Evolutionary conservation across 1,140 invertebrate genomes (phyloP), one percentile per base, ranked within the genome.

Genomic region (Trichogramma pretiosum): DNA sequence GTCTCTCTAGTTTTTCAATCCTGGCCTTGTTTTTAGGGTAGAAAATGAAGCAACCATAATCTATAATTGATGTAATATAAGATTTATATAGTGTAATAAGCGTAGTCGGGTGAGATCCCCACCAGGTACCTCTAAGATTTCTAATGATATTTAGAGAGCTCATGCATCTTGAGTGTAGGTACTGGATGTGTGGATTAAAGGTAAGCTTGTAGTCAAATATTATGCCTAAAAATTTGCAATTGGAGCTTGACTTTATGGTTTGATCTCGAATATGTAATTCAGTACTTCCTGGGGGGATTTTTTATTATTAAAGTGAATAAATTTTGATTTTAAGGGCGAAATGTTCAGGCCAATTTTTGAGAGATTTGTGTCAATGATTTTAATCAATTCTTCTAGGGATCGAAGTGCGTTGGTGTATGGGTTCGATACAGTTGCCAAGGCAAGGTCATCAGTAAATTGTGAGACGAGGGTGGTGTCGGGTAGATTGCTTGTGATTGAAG

Each of bases 231-330:
- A 42, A 42, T 30, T 32, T 30, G 11, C 30, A 24, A 21, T 19
- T 9, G 21, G 19, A 3, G 11, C 19, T 21, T 19, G 13, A 19
- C n/a, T 21, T 42, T 11, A 14, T 18, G 5, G 2, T 16, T 11
- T 7, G 1, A 5, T 42, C 33, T 19, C 21, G 16, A 33, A 42
- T 32, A 21, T 42, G 30, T 5, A 42, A n/a, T 10, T 33, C n/a
- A 11, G 22, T 32, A 5, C 22, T 16, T 13, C 28, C 28, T 18
- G 40, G 28, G 5, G 2, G 4, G 13, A 42, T 32, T 21, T 22
- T 11, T 42, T 42, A 4, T 42, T 42, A 19, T 42, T 42, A 13
- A 42, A 42, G 14, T 42, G 40, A 10, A 42, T 8, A n/a, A 42
- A 5, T 5, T 32, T 9, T 10, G 40, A 21, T 33, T 42, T 42